Base-by-base conservation (phyloP, 2,113 vertebrate genomes). In the Crotalus tigris region DNA sequence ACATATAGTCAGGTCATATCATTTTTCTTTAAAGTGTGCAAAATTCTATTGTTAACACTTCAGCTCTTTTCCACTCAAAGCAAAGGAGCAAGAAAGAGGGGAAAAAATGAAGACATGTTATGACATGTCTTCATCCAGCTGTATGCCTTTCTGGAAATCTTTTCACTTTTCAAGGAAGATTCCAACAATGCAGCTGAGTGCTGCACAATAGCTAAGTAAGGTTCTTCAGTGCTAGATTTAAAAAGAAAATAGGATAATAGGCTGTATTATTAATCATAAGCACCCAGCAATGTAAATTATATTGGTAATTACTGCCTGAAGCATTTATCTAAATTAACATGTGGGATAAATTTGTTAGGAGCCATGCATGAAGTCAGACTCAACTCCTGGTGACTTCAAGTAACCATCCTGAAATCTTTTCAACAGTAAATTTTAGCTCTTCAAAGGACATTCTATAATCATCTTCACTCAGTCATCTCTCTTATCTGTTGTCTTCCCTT, bases 41-140 rank as follows among this genome's bases (percentile, higher is more conserved):
- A 94, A 95, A 95, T 53, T 88, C 93, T 49, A 91, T 81, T 94
- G 92, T 89, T 93, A 94, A 8, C 39, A 93, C 88, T 94, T 95
- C 94, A 97, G 90, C 1, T 89, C 46, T 75, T 59, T 91, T 89
- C 94, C 95, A 94, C 44, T 94, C 89, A 91, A 85, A 85, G 55
- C 81, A 29, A 94, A 91, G 54, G 75, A 93, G 44, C 88, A 94
- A 69, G 95, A 96, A 51, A 9, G 93, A 44, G 90, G 94, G 92
- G 92, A 90, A 90, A 87, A 49, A 19, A 39, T 93, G 61, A 61
- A 93, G 46, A 93, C 94, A 64, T 90, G 15, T 59, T 95, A 95
- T 57, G 91, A 93, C 6, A 89, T 93, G 87, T 88, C 33, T 51
- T 44, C 46, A 90, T 85, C 13, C 89, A 75, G 12, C 8, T 69